phyloP scores from a whole-genome alignment of 2,113 vertebrate genomes.

The Ictalurus punctatus region DNA sequence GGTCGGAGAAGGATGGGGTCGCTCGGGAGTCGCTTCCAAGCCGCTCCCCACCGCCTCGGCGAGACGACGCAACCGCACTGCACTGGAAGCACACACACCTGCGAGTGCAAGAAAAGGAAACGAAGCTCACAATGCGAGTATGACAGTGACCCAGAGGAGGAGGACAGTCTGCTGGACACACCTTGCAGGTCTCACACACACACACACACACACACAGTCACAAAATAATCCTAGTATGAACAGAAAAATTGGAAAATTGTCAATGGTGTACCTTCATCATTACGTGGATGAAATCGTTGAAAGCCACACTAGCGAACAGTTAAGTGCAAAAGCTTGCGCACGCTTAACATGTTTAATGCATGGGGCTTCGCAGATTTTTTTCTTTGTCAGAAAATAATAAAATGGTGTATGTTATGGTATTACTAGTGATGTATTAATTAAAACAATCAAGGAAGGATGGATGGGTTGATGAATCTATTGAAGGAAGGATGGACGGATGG shows the following conservation, averaged over 20 bases:
- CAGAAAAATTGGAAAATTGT: not conserved
- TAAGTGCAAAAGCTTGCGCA: not conserved
- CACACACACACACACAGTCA: not conserved
- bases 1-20: slow-evolving; percentile 65
- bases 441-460: not conserved
- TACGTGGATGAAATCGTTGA: not conserved
- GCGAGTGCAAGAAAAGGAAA: slow-evolving; percentile 79
- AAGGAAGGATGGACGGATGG: not conserved
- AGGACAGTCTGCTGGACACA: slow-evolving; percentile 74
- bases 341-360: not conserved
- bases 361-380: not conserved
- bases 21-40: slow-evolving; percentile 72
- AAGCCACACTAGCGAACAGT: not conserved
- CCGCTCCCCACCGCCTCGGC: slow-evolving; percentile 59
- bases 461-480: no score
- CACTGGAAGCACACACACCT: slow-evolving; percentile 61
- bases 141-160: slow-evolving; percentile 74
- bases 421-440: not conserved
- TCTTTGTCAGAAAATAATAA: not conserved
- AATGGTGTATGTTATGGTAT: not conserved
- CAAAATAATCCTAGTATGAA: not conserved
- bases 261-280: not conserved
- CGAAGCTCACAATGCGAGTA: slow-evolving; percentile 74
- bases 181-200: slow-evolving; percentile 71
- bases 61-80: slow-evolving; percentile 60